These are phyloP conservation scores for Tetragonula clypearis DNA, from an alignment of 1,140 invertebrate species.

Conservation along the genomic window DNA sequence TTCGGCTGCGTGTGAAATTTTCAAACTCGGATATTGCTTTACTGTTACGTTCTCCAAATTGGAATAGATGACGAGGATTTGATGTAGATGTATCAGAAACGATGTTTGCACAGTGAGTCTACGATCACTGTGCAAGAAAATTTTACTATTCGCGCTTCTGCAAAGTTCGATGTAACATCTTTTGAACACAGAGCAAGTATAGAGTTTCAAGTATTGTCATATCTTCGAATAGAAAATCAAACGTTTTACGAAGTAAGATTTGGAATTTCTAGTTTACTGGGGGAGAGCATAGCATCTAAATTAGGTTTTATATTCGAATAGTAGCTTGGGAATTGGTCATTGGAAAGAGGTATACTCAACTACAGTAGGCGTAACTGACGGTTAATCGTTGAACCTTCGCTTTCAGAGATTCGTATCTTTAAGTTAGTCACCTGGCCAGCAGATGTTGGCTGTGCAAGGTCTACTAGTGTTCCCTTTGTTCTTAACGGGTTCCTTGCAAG, in stretches of 20 bases:
- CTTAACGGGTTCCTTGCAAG: neutral
- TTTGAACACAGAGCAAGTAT: neutral
- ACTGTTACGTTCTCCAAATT: slow-evolving; percentile 1
- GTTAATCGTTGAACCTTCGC: neutral
- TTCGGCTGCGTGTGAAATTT: slow-evolving; percentile 3
- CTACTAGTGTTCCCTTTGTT: neutral
- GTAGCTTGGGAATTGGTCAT: neutral
- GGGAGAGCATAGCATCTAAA: neutral
- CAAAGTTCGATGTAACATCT: neutral
- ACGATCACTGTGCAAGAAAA: neutral
- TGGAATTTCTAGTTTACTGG: neutral
- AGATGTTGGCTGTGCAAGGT: slow-evolving; percentile 34
- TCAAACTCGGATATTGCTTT: neutral
- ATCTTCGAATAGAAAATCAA: too few species aligned
- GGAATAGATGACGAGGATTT: neutral
- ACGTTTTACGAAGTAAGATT: neutral
- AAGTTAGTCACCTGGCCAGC: slow-evolving; percentile 35
- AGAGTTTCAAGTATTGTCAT: neutral
- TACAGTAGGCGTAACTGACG: neutral
- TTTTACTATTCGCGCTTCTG: neutral
- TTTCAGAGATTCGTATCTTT: slow-evolving; percentile 30
- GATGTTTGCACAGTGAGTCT: too few species aligned
- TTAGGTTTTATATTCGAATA: neutral
- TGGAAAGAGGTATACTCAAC: neutral
- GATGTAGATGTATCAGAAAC: too few species aligned